Evolutionary conservation across 2,888 invertebrate species (phyloP), one percentile per base, ranked within the genome.

Genomic region (Hipparchia semele): DNA sequence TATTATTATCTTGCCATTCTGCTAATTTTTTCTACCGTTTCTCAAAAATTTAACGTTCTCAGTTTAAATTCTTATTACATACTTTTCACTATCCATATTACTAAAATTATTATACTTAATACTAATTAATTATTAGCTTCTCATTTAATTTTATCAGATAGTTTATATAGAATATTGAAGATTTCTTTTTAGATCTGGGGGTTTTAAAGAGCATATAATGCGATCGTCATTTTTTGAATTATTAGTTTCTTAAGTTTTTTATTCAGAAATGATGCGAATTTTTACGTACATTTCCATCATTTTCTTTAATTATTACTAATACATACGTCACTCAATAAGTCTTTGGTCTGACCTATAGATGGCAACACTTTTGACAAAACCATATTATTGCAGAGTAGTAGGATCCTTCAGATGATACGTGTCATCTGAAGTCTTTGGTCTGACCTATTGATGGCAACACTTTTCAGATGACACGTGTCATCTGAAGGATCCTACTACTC

Each of bases 301-400:
- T 62, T 13, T 67, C 66, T 70, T 39, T 39, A 77, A 74, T 78
- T 76, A 75, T 23, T 23, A 23, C 23, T 23, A 23, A 23, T 23
- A 23, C 23, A 23, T 23, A 23, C 23, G 23, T 23, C 23, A 23
- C 23, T 23, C 23, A 23, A 23, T 23, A 23, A 23, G 23, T 23
- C 23, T 23, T 23, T 23, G 23, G 23, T 23, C 23, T 23, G 23
- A 23, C 23, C 23, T 23, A 23, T 23, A 23, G 23, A 23, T 23
- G 23, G 23, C 23, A 23, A 23, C 23, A 23, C 1, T 23, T 23
- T 23, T 23, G 23, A 23, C 23, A 23, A 23, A 23, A 23, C 23
- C 23, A 23, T 23, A 23, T 23, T 0, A 23, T 23, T 23, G 23
- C 23, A 23, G 23, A 23, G 23, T 23, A 23, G 23, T 23, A 23